Evolutionary conservation across 2,888 invertebrate genomes (phyloP).

Genomic region (Nemurella pictetii): DNA sequence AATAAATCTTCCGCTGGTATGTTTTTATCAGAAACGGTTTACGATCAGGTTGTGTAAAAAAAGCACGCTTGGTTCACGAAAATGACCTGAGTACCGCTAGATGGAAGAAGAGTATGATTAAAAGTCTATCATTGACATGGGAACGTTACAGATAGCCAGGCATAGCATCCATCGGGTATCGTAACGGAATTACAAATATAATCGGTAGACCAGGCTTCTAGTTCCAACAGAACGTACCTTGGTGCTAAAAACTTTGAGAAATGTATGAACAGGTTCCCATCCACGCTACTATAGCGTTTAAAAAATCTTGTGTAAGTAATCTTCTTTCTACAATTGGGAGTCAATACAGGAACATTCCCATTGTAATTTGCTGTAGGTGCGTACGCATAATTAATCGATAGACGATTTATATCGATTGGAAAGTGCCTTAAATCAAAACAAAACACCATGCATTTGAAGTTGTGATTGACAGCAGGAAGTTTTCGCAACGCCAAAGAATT

Average conservation of each 20-base stretch:
- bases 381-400: neutral
- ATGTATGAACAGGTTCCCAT: neutral
- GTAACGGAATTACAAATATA: neutral
- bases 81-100: conserved; percentile 29
- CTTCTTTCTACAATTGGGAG: neutral
- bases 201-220: neutral
- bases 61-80: conserved; percentile 16
- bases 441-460: neutral
- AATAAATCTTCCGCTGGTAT: conserved; percentile 18
- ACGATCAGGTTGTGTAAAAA: neutral
- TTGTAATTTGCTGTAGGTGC: neutral
- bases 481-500: neutral
- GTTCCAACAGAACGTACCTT: neutral
- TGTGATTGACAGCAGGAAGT: neutral
- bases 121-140: conserved; percentile 23
- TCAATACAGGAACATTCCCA: neutral
- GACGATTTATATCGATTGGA: neutral
- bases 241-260: neutral
- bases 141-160: neutral
- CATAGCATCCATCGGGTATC: neutral
- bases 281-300: neutral
- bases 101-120: conserved; percentile 2
- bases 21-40: conserved; percentile 10
- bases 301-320: neutral
- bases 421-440: neutral